These are phyloP conservation scores for Oryzias sinensis DNA, from an alignment of 2,797 vertebrate genomes.

Conservation along the genomic window DNA sequence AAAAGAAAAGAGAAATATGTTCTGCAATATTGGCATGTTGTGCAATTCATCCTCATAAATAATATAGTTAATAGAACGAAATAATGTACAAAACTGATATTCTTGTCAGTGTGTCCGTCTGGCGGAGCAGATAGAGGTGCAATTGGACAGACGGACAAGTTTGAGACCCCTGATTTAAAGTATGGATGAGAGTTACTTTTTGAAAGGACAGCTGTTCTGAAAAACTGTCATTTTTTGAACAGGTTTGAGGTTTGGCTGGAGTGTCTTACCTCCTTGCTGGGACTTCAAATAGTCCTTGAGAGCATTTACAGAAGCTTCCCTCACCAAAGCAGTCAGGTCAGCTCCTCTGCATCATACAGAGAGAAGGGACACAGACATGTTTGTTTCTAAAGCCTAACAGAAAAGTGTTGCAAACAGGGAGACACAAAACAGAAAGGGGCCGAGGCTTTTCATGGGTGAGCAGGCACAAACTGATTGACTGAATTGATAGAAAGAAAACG, in stretches of 20 bases:
- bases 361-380: background rate
- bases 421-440: background rate
- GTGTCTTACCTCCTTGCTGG: slow-evolving; percentile 21
- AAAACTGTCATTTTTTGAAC: background rate
- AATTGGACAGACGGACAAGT: too few species aligned
- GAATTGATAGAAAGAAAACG: background rate
- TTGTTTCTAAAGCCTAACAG: background rate
- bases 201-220: background rate
- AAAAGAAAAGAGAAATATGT: too few species aligned
- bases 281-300: slow-evolving; percentile 80
- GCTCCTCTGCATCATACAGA: slow-evolving; percentile 80
- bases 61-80: too few species aligned
- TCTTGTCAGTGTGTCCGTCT: too few species aligned
- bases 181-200: background rate
- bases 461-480: background rate
- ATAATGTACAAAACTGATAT: too few species aligned
- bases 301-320: slow-evolving; percentile 89
- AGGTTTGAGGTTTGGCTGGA: background rate
- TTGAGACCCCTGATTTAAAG: too few species aligned
- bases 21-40: too few species aligned
- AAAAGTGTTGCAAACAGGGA: background rate
- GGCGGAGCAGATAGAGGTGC: too few species aligned
- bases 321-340: slow-evolving; percentile 90
- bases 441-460: background rate
- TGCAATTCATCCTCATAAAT: too few species aligned